Conservation (phyloP, 1,140 invertebrate species). For the Myzus persicae region DNA sequence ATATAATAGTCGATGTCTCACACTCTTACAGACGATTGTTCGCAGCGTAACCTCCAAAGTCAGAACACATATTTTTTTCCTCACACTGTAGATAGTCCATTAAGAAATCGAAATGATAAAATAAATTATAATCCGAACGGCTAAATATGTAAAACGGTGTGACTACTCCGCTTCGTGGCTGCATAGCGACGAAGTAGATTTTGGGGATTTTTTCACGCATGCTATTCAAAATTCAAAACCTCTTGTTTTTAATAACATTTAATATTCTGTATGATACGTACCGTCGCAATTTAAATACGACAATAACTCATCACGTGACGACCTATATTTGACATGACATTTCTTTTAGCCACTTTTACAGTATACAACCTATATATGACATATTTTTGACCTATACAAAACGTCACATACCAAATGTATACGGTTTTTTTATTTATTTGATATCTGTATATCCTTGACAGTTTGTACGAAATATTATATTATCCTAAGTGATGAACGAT, state of each 20-base stretch:
- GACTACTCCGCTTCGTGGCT: too few relatives aligned
- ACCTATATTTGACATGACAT: slow-evolving; percentile 37
- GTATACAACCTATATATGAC: not conserved
- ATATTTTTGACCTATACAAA: slow-evolving; percentile 13
- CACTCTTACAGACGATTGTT: too few relatives aligned
- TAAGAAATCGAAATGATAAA: not conserved
- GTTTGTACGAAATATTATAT: not conserved
- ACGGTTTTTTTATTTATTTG: not conserved
- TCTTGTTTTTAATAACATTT: not conserved
- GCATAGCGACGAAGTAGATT: not conserved
- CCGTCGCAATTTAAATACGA: not conserved
- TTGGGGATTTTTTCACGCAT: not conserved
- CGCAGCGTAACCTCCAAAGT: not conserved
- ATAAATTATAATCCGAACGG: not conserved
- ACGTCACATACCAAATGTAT: not conserved
- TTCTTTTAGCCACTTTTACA: not conserved
- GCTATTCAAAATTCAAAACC: too few relatives aligned
- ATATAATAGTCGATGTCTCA: not conserved
- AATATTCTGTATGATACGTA: not conserved
- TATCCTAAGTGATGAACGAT: slow-evolving; percentile 10
- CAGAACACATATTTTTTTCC: not conserved
- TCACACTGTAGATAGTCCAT: not conserved
- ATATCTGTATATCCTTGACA: not conserved
- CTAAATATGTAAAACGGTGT: not conserved
- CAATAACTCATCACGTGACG: not conserved